These are phyloP conservation scores for Microcebus jonahi DNA, from an alignment of 2,113 vertebrate genomes.

Conservation along the genomic window DNA sequence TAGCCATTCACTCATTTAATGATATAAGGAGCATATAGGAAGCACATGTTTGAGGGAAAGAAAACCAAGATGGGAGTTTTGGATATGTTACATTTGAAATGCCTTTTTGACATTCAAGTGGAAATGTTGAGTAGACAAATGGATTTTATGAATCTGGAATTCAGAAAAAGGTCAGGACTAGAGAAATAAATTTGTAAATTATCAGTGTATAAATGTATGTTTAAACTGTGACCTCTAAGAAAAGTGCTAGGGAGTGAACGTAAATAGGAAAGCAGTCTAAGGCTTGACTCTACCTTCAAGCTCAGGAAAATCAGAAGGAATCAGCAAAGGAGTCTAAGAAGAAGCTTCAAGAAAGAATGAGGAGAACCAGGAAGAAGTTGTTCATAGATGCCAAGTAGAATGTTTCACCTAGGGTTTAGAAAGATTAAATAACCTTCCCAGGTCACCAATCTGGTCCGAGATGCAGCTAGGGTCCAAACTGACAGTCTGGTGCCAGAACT, in stretches of 20 bases:
- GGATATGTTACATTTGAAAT: background rate
- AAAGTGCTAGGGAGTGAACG: background rate
- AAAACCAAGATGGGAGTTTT: background rate
- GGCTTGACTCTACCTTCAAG: background rate
- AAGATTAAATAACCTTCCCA: background rate
- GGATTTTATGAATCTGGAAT: background rate
- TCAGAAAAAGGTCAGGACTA: background rate
- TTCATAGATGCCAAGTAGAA: background rate
- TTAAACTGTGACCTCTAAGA: background rate
- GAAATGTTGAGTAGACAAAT: background rate
- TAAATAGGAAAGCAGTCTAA: background rate
- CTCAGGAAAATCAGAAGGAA: background rate
- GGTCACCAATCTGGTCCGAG: background rate
- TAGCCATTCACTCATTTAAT: background rate
- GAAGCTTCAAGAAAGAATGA: background rate
- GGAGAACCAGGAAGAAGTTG: background rate
- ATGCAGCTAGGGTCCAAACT: background rate
- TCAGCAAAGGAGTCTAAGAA: background rate
- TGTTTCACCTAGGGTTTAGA: background rate
- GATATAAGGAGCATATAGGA: background rate
- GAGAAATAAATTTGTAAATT: background rate
- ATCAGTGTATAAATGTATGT: background rate
- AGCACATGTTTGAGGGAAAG: background rate
- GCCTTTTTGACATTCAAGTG: background rate
- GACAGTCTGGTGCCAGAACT: background rate